Evolutionary conservation across 2,797 vertebrate species (phyloP).

Genomic region (Florisuga fusca): DNA sequence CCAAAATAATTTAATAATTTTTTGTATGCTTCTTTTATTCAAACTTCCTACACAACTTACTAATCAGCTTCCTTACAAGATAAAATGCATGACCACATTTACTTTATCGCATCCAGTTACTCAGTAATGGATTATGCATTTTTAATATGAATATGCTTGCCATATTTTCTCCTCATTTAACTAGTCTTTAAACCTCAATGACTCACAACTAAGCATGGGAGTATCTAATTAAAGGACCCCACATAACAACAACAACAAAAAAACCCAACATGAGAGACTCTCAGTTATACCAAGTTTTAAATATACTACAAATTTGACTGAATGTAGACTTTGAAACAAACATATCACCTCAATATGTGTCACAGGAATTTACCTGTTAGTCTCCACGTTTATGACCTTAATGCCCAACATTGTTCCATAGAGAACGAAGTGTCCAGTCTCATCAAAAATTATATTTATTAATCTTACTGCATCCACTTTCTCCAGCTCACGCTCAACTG

Average conservation of each 20-base stretch:
- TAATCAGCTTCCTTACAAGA: rapidly evolving
- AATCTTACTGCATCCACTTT: slow-evolving; percentile 95
- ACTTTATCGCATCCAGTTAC: background rate
- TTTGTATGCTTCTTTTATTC: background rate
- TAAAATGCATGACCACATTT: background rate
- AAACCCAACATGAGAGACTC: background rate
- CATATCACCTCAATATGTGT: background rate
- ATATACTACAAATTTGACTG: background rate
- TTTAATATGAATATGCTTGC: background rate
- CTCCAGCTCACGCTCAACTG: slow-evolving; percentile 94
- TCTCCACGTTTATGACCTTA: slow-evolving; percentile 98
- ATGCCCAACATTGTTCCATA: slow-evolving; percentile 99
- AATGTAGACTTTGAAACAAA: background rate
- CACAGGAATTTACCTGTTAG: slow-evolving; percentile 86
- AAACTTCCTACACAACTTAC: background rate
- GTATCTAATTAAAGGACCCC: background rate
- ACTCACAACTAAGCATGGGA: background rate
- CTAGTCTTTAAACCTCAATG: background rate
- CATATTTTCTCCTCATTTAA: slow-evolving; percentile 31
- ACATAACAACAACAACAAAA: background rate
- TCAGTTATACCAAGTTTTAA: background rate
- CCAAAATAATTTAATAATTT: background rate
- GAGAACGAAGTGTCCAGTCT: slow-evolving; percentile 97
- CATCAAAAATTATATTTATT: slow-evolving; percentile 96
- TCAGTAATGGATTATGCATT: slow-evolving; percentile 7